Evolutionary conservation across 2,797 vertebrate species (phyloP).

Genomic region (Lacerta agilis): DNA sequence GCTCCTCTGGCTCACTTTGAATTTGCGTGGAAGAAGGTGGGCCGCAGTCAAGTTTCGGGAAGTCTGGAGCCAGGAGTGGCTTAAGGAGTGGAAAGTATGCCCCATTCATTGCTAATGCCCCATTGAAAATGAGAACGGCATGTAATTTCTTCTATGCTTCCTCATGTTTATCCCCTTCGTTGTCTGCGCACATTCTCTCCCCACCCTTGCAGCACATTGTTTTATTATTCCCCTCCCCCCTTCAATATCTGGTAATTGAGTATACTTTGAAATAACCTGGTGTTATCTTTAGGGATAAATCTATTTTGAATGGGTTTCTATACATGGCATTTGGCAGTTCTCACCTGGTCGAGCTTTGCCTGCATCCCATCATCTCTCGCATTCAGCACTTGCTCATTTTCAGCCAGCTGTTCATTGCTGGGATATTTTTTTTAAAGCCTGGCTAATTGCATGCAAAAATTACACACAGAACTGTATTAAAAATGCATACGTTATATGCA

Average conservation of each 20-base stretch:
- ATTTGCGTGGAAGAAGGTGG: background rate
- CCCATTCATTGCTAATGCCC: background rate
- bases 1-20: background rate
- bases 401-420: too few species aligned
- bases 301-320: too few species aligned
- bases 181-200: background rate
- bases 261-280: background rate
- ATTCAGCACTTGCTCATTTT: too few species aligned
- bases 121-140: background rate
- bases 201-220: too few species aligned
- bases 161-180: background rate
- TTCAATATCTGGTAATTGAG: background rate
- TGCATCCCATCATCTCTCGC: too few species aligned
- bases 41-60: background rate
- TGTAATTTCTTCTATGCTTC: background rate
- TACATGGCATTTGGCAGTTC: too few species aligned
- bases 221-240: background rate
- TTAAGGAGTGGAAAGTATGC: background rate
- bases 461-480: too few species aligned
- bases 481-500: too few species aligned
- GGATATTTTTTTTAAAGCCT: too few species aligned
- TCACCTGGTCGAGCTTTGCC: too few species aligned
- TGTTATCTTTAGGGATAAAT: background rate
- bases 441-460: too few species aligned
- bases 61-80: background rate